phyloP scores from a whole-genome alignment of 2,797 vertebrate species.

The Oryzias dopingdopingensis region DNA sequence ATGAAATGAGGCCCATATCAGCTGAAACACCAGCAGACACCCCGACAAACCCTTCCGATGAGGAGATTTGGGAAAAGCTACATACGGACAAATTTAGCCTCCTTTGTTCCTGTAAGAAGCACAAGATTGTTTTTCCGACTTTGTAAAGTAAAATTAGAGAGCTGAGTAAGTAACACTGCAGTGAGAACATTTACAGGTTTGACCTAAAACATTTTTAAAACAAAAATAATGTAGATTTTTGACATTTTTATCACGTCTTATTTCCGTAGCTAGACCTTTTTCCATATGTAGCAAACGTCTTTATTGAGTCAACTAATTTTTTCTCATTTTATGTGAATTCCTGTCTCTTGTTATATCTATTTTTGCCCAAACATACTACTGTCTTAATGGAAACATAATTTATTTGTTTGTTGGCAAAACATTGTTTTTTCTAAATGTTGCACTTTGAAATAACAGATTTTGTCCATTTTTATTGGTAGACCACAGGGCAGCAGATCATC shows the following conservation, averaged over 20 bases:
- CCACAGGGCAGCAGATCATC: constrained; percentile 12
- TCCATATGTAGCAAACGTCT: constrained; percentile 28
- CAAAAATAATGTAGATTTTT: not conserved
- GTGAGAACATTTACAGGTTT: not conserved
- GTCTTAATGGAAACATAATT: constrained; percentile 25
- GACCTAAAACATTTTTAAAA: constrained; percentile 21
- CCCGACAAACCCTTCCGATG: constrained; percentile 3
- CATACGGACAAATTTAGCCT: not conserved
- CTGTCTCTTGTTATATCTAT: constrained; percentile 16
- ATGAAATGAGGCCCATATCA: constrained; percentile 18
- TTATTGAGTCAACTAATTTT: constrained; percentile 4
- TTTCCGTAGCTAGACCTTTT: constrained; percentile 10
- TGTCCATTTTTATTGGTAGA: constrained; percentile 14
- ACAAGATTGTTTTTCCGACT: constrained; percentile 3
- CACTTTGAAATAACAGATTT: constrained; percentile 49
- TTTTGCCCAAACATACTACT: constrained; percentile 40
- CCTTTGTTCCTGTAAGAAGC: constrained; percentile 1
- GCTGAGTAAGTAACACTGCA: constrained; percentile 1
- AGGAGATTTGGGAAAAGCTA: constrained; percentile 9
- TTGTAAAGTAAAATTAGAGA: constrained; percentile 9
- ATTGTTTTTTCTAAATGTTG: constrained; percentile 33
- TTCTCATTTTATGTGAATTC: constrained; percentile 17
- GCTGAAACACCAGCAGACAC: constrained; percentile 12
- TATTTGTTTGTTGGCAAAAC: constrained; percentile 24
- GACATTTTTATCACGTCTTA: not conserved